phyloP scores from a whole-genome alignment of 2,888 invertebrate species.

The Apoda limacodes region DNA sequence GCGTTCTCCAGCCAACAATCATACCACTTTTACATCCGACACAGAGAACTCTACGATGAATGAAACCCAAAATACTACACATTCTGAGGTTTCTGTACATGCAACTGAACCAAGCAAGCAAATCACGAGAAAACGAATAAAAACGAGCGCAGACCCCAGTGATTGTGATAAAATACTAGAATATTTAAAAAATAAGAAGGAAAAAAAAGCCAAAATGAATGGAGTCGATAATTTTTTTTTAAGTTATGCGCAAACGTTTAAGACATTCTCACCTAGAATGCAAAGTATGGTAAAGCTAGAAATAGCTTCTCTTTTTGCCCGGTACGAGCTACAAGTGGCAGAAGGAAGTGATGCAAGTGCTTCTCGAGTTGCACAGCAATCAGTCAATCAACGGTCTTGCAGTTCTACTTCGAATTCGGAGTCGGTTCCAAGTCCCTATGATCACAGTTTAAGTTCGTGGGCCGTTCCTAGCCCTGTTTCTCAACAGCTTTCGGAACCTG shows the following conservation, averaged over 20 bases:
- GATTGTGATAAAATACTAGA: slow-evolving; percentile 9
- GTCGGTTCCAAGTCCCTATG: slow-evolving; percentile 3
- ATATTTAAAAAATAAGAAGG: slow-evolving; percentile 7
- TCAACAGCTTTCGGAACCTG: too few species aligned
- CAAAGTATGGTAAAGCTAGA: slow-evolving; percentile 13
- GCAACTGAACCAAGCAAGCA: slow-evolving; percentile 8
- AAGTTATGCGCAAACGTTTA: slow-evolving; percentile 12
- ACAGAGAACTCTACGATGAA: slow-evolving; percentile 8
- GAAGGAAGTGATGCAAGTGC: slow-evolving; percentile 12
- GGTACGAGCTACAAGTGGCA: slow-evolving; percentile 12
- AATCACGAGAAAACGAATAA: slow-evolving; percentile 6
- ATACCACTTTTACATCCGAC: slow-evolving; percentile 1
- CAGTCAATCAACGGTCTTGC: slow-evolving; percentile 5
- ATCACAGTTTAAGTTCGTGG: too few species aligned
- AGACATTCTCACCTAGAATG: slow-evolving; percentile 10
- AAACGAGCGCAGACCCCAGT: too few species aligned
- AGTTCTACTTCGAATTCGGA: slow-evolving; percentile 2
- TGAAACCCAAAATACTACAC: slow-evolving; percentile 7
- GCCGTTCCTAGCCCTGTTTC: too few species aligned
- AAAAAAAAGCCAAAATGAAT: slow-evolving; percentile 8
- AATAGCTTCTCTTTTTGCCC: slow-evolving; percentile 11
- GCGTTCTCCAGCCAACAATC: neutral
- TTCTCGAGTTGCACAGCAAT: slow-evolving; percentile 9
- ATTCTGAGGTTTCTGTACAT: slow-evolving; percentile 7
- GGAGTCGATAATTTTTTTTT: slow-evolving; percentile 3